Percentiles rank a stretch among this genome's conserved stretches.
Evolutionary conservation across 2,113 vertebrate genomes (phyloP).

Genomic region (Erpornis zantholeuca): DNA sequence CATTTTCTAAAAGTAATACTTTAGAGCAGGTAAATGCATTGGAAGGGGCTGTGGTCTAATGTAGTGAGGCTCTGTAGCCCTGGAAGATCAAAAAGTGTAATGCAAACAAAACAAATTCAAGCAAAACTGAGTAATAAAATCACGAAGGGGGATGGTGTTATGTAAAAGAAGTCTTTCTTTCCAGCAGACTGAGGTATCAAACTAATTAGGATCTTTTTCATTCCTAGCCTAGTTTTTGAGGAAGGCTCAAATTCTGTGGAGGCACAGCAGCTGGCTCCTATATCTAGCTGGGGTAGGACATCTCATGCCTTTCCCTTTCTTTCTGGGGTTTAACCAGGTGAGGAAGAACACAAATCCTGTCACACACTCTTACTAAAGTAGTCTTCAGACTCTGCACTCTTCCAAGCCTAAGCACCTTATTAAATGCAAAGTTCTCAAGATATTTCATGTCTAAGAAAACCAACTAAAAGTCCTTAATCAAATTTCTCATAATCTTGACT

Average conservation of each 20-base stretch:
- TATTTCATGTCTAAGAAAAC: not conserved
- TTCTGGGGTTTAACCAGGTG: not conserved
- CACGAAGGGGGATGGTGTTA: rapidly evolving
- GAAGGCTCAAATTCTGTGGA: not conserved
- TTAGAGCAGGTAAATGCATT: not conserved
- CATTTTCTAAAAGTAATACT: not conserved
- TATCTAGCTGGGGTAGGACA: not conserved
- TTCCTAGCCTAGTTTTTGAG: not conserved
- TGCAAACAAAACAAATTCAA: not conserved
- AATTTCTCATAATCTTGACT: not conserved
- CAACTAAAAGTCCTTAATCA: not conserved
- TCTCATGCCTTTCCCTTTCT: rapidly evolving
- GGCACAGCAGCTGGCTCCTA: not conserved
- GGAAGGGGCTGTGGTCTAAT: not conserved
- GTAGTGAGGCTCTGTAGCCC: not conserved
- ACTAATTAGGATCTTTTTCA: not conserved
- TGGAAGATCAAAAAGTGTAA: not conserved
- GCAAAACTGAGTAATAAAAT: not conserved
- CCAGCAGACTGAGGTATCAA: not conserved
- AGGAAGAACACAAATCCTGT: not conserved
- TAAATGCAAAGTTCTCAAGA: not conserved
- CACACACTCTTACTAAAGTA: not conserved
- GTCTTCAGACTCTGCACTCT: not conserved
- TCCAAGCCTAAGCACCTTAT: not conserved
- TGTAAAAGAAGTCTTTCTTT: not conserved